Conservation (phyloP, 2,113 vertebrate genomes). For the Ondatra zibethicus region DNA sequence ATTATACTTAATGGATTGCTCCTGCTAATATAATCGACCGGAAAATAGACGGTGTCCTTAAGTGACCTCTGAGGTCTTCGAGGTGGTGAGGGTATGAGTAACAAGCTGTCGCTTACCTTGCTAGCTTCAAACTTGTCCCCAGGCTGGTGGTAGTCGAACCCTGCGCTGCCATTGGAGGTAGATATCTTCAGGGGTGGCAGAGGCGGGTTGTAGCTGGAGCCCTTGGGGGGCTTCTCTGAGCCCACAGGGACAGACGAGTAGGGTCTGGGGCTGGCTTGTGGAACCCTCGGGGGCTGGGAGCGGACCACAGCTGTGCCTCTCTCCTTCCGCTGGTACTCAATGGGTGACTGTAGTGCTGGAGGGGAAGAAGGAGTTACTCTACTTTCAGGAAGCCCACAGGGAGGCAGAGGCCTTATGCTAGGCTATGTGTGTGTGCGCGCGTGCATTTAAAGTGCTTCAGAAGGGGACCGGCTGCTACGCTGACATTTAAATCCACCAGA, state of each 20-base stretch:
- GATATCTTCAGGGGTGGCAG: slow-evolving; percentile 92
- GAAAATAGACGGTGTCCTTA: not conserved
- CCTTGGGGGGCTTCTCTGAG: slow-evolving; percentile 90
- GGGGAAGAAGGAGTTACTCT: not conserved
- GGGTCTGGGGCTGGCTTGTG: slow-evolving; percentile 91
- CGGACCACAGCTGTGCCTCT: slow-evolving; percentile 90
- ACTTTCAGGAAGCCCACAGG: not conserved
- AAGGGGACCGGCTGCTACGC: not conserved
- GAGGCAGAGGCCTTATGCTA: not conserved
- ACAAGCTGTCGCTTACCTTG: slow-evolving; percentile 86
- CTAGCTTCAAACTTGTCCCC: slow-evolving; percentile 91
- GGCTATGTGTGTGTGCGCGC: not conserved
- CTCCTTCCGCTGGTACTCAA: slow-evolving; percentile 96
- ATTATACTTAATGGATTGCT: not conserved
- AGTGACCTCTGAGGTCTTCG: not conserved
- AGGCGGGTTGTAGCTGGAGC: slow-evolving; percentile 89
- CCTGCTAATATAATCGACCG: not conserved
- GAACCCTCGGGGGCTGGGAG: slow-evolving; percentile 86
- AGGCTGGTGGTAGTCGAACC: slow-evolving; percentile 91
- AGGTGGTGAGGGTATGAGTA: not conserved
- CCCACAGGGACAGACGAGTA: slow-evolving; percentile 91
- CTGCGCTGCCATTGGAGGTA: slow-evolving; percentile 95
- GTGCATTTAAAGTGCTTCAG: not conserved
- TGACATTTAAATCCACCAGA: not conserved
- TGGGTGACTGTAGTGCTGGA: slow-evolving; percentile 96